These are phyloP conservation scores for Coelopa pilipes DNA, from an alignment of 2,888 invertebrate species.

Conservation along the genomic window DNA sequence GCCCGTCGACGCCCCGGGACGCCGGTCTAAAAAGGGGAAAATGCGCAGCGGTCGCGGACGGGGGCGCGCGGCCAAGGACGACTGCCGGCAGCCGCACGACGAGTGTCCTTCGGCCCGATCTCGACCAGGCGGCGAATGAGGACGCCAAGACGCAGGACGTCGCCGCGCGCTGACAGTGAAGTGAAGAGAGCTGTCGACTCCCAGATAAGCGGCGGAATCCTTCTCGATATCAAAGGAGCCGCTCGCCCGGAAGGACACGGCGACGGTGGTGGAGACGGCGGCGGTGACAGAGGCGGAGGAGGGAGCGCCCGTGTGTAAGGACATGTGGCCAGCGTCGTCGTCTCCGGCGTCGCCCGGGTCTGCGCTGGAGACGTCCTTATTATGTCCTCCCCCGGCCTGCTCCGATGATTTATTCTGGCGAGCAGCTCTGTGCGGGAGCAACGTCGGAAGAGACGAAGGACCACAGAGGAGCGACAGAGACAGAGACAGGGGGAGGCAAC, in stretches of 20 bases:
- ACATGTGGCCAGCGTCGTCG: conserved; percentile 3
- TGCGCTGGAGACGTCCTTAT: conserved; percentile 1
- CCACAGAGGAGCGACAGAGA: not conserved
- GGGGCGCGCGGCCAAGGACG: no score
- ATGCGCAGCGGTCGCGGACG: conserved; percentile 8
- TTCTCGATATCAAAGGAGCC: conserved; percentile 28
- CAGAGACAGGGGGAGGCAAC: not conserved
- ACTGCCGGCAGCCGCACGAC: no score
- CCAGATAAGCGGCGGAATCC: conserved; percentile 47
- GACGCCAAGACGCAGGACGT: conserved; percentile 2
- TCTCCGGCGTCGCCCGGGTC: conserved; percentile 17
- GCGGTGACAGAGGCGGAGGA: not conserved
- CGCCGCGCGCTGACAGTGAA: conserved; percentile 28
- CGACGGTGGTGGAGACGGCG: not conserved
- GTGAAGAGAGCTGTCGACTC: conserved; percentile 41
- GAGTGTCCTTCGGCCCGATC: conserved; percentile 39
- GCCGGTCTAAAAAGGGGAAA: conserved; percentile 15
- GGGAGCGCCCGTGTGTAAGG: not conserved
- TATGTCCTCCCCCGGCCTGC: conserved; percentile 22
- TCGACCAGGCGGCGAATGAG: not conserved
- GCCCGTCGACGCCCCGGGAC: no score
- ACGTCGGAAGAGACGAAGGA: not conserved
- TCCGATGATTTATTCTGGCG: conserved; percentile 7
- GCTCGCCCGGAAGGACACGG: conserved; percentile 14
- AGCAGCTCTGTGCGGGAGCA: conserved; percentile 19